Evolutionary conservation across 1,140 invertebrate genomes (phyloP).

Genomic region (Teleogryllus occipitalis): DNA sequence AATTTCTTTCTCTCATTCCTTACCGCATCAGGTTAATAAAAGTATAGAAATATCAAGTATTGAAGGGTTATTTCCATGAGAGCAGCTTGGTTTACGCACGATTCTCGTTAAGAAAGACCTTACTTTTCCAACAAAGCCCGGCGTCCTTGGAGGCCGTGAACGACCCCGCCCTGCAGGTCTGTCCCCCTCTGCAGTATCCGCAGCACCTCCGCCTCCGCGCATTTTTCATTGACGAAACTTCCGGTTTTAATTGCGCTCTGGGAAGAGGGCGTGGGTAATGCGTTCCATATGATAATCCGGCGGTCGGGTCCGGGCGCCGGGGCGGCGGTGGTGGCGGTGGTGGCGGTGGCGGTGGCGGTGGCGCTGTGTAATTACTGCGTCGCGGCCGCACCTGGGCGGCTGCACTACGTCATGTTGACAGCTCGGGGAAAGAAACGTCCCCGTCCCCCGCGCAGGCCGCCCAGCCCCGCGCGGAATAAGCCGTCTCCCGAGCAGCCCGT

Average conservation of each 20-base stretch:
- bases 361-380: slow-evolving; percentile 11
- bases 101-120: too few species aligned
- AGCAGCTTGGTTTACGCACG: too few species aligned
- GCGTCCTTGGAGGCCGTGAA: too few species aligned
- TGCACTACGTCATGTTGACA: slow-evolving; percentile 14
- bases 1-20: too few species aligned
- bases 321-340: not conserved
- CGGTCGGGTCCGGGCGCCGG: too few species aligned
- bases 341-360: not conserved
- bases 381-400: slow-evolving; percentile 10
- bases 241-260: slow-evolving; percentile 14
- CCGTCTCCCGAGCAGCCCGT: not conserved
- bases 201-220: not conserved
- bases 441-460: not conserved
- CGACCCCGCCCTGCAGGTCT: not conserved
- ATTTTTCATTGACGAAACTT: slow-evolving; percentile 17
- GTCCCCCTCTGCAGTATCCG: not conserved
- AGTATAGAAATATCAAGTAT: too few species aligned
- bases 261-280: slow-evolving; percentile 7
- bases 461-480: not conserved
- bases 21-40: too few species aligned
- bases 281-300: slow-evolving; percentile 15
- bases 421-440: slow-evolving; percentile 1
- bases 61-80: too few species aligned
- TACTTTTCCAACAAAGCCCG: too few species aligned